Conservation (phyloP, 1,140 invertebrate genomes). For the Epicauta chinensis region DNA sequence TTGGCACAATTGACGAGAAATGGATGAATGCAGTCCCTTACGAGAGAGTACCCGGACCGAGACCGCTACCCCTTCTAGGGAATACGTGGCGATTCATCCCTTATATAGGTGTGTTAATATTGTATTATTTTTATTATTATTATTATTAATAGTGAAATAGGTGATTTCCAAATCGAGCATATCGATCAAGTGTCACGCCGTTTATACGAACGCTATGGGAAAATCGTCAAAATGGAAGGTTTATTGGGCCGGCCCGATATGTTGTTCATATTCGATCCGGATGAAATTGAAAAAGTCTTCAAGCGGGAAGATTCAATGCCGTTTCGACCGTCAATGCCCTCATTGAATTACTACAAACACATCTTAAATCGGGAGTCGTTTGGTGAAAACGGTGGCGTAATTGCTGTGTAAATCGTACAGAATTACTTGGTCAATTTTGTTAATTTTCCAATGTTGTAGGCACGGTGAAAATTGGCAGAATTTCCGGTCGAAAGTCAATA, state of each 20-base stretch:
- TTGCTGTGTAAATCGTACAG: slow-evolving; percentile 59
- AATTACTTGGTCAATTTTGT: background rate
- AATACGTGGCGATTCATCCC: slow-evolving; percentile 67
- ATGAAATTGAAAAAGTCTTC: slow-evolving; percentile 76
- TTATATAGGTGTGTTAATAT: slow-evolving; percentile 60
- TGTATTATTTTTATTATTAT: slow-evolving; percentile 49
- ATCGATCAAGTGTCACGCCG: slow-evolving; percentile 62
- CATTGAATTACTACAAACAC: slow-evolving; percentile 75
- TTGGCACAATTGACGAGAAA: too few species aligned
- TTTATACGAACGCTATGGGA: slow-evolving; percentile 67
- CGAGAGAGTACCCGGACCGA: slow-evolving; percentile 70
- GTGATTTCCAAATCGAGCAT: slow-evolving; percentile 39
- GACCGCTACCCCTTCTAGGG: slow-evolving; percentile 69
- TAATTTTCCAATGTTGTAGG: slow-evolving; percentile 40
- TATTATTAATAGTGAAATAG: slow-evolving; percentile 22
- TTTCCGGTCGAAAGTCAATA: slow-evolving; percentile 74
- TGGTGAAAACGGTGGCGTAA: slow-evolving; percentile 70
- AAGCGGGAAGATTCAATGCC: slow-evolving; percentile 71
- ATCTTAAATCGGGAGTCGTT: slow-evolving; percentile 74
- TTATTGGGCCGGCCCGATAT: slow-evolving; percentile 73
- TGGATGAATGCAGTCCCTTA: slow-evolving; percentile 48
- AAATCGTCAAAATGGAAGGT: slow-evolving; percentile 65
- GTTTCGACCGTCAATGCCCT: slow-evolving; percentile 79
- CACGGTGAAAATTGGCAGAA: slow-evolving; percentile 74
- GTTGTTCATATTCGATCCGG: slow-evolving; percentile 73